phyloP scores from a whole-genome alignment of 2,888 invertebrate species.

The Ellobium chinense region DNA sequence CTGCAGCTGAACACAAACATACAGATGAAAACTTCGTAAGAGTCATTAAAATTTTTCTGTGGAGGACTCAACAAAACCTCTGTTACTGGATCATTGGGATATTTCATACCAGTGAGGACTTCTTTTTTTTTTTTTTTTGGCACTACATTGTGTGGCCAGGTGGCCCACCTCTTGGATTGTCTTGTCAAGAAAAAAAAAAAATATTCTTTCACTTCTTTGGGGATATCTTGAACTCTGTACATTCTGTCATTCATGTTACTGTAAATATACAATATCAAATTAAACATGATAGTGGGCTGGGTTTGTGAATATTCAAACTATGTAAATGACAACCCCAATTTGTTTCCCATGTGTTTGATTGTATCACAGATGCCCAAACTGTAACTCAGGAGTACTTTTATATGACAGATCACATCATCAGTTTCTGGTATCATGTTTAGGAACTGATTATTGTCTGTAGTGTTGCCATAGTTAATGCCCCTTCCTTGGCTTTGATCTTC shows the following conservation, averaged over 20 bases:
- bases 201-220: too few relatives aligned
- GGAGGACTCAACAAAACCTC: too few relatives aligned
- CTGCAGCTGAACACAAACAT: too few relatives aligned
- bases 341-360: background rate
- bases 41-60: too few relatives aligned
- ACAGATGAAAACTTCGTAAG: too few relatives aligned
- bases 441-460: background rate
- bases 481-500: background rate
- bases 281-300: slow-evolving; percentile 12
- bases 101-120: too few relatives aligned
- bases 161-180: background rate
- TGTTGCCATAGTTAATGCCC: background rate
- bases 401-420: slow-evolving; percentile 33
- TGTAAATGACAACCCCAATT: background rate
- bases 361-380: slow-evolving; percentile 21
- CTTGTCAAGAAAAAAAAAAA: too few relatives aligned
- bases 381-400: slow-evolving; percentile 28
- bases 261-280: slow-evolving; percentile 5
- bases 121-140: too few relatives aligned
- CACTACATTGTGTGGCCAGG: background rate
- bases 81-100: too few relatives aligned
- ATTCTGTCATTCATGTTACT: background rate
- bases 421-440: slow-evolving; percentile 11
- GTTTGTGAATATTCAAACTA: slow-evolving; percentile 7
- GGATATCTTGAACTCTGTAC: background rate